Base-by-base conservation (phyloP, 2,888 invertebrate species). In the Drosophila robusta region DNA sequence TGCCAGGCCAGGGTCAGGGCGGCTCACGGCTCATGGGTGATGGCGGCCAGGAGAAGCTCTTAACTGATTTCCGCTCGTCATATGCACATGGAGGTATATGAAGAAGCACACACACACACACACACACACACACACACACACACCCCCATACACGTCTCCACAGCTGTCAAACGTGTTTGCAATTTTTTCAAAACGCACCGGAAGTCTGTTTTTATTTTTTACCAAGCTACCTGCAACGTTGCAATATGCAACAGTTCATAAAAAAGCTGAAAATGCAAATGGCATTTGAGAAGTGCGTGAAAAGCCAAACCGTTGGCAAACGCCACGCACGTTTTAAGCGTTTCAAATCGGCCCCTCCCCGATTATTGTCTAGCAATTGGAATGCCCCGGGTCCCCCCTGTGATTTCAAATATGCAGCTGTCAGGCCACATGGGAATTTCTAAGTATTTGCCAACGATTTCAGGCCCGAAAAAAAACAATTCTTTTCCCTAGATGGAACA, bases 61-160 rank as follows among this genome's bases (percentile, higher is more conserved):
- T 68, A 50, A 71, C 73, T 72, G 77, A 71, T 76, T 76, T 75
- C 42, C 52, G 45, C 49, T 65, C 47, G 47, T 58, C 77, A 61
- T 56, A 49, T 58, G 55, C 77, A 63, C 22, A 24, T 41, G 26
- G 32, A 24, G 14, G 18, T 6, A 60, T 34, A 36, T 41, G 47
- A 50, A 45, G 57, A 55, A 44, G 22, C 2, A 26, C 16, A 51
- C 8, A 52, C 26, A 51, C 38, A 34, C 44, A 32, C 18, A 18
- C 18, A 18, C 14, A 39, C 26, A 46, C n/a, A 44, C 22, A 54
- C 36, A 51, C 8, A 52, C 26, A 51, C 38, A 34, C 44, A 32
- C 18, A 18, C 18, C 1, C 14, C 45, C 26, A 46, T 14, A 44
- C 22, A 54, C 36, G 26, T 11, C n/a, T 34, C 9, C 36, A 18